Evolutionary conservation across 2,113 vertebrate genomes (phyloP).

Genomic region (Engraulis encrasicolus): DNA sequence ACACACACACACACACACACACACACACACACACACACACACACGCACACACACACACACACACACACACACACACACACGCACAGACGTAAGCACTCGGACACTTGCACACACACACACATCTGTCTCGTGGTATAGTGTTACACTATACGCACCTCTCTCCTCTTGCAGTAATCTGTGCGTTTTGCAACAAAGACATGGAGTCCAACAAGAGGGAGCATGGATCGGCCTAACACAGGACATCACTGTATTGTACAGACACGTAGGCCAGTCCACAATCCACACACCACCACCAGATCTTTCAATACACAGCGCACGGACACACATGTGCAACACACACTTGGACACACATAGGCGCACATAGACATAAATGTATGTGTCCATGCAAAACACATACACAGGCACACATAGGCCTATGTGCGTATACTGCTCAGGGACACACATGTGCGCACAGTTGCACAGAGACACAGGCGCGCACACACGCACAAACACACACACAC

Average conservation of each 20-base stretch:
- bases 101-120: background rate
- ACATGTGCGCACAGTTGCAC: too few species aligned
- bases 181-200: conserved; percentile 31
- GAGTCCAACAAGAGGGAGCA: background rate
- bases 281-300: background rate
- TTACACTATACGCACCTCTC: conserved; percentile 19
- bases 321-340: too few species aligned
- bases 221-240: conserved; percentile 4
- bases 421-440: too few species aligned
- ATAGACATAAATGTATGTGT: background rate
- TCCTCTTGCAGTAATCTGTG: background rate
- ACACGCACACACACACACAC: background rate
- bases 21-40: background rate
- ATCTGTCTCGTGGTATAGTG: conserved; percentile 27
- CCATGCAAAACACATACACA: too few species aligned
- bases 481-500: conserved; percentile 12
- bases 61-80: background rate
- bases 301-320: background rate
- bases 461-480: background rate
- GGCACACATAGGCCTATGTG: too few species aligned
- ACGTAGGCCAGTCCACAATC: background rate
- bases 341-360: background rate
- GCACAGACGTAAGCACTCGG: background rate
- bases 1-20: background rate
- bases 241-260: conserved; percentile 1